Conservation (phyloP, 2,113 vertebrate species). For the Macrotus californicus region DNA sequence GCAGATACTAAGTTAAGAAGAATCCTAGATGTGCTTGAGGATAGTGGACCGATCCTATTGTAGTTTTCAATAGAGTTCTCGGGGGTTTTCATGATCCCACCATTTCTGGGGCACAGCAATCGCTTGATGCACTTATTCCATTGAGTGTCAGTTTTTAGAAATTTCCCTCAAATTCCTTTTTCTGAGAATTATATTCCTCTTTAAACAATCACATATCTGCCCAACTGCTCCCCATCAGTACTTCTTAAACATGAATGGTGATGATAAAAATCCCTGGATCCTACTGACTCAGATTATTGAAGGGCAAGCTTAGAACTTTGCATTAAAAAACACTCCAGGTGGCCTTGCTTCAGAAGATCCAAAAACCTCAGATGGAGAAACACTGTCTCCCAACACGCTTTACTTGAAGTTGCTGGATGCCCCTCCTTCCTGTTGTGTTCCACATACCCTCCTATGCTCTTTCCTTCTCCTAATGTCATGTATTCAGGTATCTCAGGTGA, state of each 20-base stretch:
- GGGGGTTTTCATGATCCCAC: accelerated
- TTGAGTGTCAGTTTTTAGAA: background rate
- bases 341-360: background rate
- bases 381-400: background rate
- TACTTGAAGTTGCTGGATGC: background rate
- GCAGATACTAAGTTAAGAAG: background rate
- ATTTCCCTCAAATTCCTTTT: background rate
- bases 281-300: background rate
- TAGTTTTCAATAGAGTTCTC: background rate
- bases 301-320: background rate
- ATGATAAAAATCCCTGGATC: background rate
- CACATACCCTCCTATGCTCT: background rate
- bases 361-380: background rate
- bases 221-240: background rate
- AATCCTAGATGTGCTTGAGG: background rate
- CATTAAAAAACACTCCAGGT: background rate
- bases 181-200: background rate
- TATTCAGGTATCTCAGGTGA: background rate
- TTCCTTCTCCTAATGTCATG: background rate
- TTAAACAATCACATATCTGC: background rate
- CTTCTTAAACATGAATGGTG: background rate
- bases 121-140: background rate
- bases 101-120: background rate
- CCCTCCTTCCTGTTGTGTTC: too few relatives aligned
- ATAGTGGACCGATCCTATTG: background rate